Base-by-base conservation (phyloP, 2,113 vertebrate species). In the Erpornis zantholeuca region DNA sequence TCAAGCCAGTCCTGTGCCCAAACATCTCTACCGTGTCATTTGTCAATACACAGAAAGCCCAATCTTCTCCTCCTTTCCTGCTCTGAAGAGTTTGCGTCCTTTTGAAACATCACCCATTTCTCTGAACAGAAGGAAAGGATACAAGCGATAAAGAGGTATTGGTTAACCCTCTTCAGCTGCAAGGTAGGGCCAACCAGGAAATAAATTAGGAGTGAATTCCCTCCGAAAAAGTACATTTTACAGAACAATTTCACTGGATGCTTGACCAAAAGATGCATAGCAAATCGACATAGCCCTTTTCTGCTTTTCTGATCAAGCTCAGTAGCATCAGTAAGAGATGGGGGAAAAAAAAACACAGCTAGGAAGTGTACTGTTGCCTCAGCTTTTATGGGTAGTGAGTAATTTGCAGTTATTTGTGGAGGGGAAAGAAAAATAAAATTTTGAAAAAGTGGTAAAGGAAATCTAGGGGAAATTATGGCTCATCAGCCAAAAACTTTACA, bases 231-330 rank as follows among this genome's bases (percentile, higher is more conserved):
- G 45, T 45, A 53, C 49, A 78, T 93, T 90, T 92, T 82, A 83
- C 69, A 89, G 82, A 94, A 96, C 81, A 96, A 92, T 94, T 94
- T 97, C 90, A 96, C 72, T 54, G 75, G 86, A 50, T 83, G 79
- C 88, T 85, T 90, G 92, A 96, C 91, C 76, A 80, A 92, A 85
- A 90, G 86, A 90, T 94, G 86, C 95, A 93, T 76, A 94, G 85
- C 82, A 88, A 88, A 90, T 73, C 15, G 29, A 92, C 89, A 86
- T 27, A 47, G 86, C 49, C 75, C 70, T 59, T 94, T 92, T 85
- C 93, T 91, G 82, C 89, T 92, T 81, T 88, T 90, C 82, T 93
- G 90, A 81, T 73, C 56, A 76, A 88, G 86, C 76, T 84, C 23
- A 7, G 69, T 15, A 84, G 53, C n/a, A 27, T 40, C 31, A 49